Conservation (phyloP, 2,113 vertebrate species). For the Haemorhous mexicanus region DNA sequence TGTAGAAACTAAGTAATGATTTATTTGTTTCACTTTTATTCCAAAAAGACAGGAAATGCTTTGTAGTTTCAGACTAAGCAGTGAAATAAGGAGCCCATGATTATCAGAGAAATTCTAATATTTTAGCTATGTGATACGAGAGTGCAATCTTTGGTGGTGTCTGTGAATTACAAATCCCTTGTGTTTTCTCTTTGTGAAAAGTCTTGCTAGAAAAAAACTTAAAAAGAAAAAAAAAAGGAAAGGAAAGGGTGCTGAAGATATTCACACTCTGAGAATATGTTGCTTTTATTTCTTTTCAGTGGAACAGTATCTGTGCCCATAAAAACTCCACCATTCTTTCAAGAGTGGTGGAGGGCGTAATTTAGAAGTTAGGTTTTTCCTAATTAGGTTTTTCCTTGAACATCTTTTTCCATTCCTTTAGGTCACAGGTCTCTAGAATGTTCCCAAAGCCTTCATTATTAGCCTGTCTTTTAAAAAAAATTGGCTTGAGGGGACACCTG, state of each 20-base stretch:
- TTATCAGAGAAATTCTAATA: not conserved
- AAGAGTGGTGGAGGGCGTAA: not conserved
- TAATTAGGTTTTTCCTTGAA: not conserved
- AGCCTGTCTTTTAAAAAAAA: not conserved
- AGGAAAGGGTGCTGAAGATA: not conserved
- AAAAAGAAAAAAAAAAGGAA: not conserved
- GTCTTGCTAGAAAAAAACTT: not conserved
- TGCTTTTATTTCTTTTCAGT: not conserved
- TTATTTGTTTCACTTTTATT: not conserved
- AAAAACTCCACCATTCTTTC: not conserved
- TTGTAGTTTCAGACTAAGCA: not conserved
- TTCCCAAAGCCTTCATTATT: not conserved
- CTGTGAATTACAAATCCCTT: not conserved
- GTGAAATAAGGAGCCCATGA: not conserved
- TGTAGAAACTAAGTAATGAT: not conserved
- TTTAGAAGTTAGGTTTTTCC: not conserved
- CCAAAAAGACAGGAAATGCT: not conserved
- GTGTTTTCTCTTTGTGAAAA: not conserved
- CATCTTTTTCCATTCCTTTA: not conserved
- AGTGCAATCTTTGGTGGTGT: not conserved
- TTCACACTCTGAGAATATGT: not conserved
- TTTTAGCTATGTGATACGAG: not conserved
- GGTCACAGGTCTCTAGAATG: not conserved
- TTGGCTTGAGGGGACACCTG: not conserved
- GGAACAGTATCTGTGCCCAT: not conserved